Base-by-base conservation (phyloP, 1,140 invertebrate species). In the Heliconius hewitsoni region DNA sequence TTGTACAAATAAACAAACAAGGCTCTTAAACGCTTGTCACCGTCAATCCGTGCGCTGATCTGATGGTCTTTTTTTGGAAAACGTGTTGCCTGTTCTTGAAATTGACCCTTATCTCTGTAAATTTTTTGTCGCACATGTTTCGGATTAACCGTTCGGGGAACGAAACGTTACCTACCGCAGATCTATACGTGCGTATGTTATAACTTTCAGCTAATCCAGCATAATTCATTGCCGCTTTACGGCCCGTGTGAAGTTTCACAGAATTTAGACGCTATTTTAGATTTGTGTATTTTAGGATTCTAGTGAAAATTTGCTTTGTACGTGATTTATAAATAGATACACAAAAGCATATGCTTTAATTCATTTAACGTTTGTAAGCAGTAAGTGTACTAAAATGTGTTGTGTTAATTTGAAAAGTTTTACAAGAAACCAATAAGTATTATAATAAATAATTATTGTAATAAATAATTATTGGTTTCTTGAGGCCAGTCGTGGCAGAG, bases 1-100 rank as follows among this genome's bases (percentile, higher is more conserved):
- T 89, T 94, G 93, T 94, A 90, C 83, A 91, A 89, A 94, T 93
- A 94, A 94, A 94, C 93, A 94, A 92, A 89, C 86, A 71, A 39
- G 81, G 85, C 86, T 83, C 86, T 92, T 92, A 93, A 92, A 91
- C 87, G 89, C 90, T 90, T 92, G 91, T 93, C 91, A 90, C 91
- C 91, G 93, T 93, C 92, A 92, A 93, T 93, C 89, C 85, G 81
- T 84, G 83, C 84, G 86, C 89, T 91, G 87, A 91, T 92, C 88
- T 86, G 78, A 84, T 84, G 85, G 77, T 90, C 89, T 94, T 93
- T 94, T 94, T 93, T 90, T 91, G 93, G 87, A 81, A 80, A 82
- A 83, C 84, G 82, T 73, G 82, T 82, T 83, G 84, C 81, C 79
- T 80, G 85, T 91, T 92, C 91, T 90, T 84, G 91, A 91, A 93